Base-by-base conservation (phyloP, 2,888 invertebrate genomes). In the Mythimna loreyi region DNA sequence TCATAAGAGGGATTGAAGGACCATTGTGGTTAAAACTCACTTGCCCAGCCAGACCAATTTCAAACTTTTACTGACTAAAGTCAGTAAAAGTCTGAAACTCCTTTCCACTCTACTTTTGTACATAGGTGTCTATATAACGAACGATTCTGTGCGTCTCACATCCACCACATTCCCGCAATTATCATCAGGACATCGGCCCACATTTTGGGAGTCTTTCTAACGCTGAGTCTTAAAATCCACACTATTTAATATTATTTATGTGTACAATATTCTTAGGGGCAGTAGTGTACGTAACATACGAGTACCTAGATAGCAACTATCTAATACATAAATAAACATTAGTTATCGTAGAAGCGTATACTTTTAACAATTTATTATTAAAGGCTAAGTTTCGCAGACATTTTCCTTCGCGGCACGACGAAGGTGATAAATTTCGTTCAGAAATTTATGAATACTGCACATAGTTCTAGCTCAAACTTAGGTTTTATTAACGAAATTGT, bases 341-440 rank as follows among this genome's bases (percentile, higher is more conserved):
- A 55, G 64, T 45, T 74, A 63, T 53, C n/a, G 47, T 36, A 69
- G 59, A 52, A 76, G 57, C 57, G 57, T 61, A 70, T 69, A 70
- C 76, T 65, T 70, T 70, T 75, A 80, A 62, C 65, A 62, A 77
- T 75, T 75, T 80, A 77, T 80, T 80, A 80, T 75, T 77, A 75
- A 77, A 52, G 58, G 23, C 57, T 43, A 61, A 58, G 76, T 70
- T 49, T 70, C 59, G 52, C 76, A 55, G 76, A 80, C 75, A 65
- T 75, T 75, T 78, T 65, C 47, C 70, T 65, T n/a, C 58, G 64
- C 64, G 33, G 56, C 50, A 19, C 56, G 50, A 52, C 56, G 43
- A 53, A 49, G 36, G 76, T 70, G 62, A 77, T 80, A 77, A 77
- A 77, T 77, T 77, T 59, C 23, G 61, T 62, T 75, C 50, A 63